Evolutionary conservation across 1,140 invertebrate species (phyloP), one percentile per base, ranked within the genome.

Genomic region (Drosophila pandora): DNA sequence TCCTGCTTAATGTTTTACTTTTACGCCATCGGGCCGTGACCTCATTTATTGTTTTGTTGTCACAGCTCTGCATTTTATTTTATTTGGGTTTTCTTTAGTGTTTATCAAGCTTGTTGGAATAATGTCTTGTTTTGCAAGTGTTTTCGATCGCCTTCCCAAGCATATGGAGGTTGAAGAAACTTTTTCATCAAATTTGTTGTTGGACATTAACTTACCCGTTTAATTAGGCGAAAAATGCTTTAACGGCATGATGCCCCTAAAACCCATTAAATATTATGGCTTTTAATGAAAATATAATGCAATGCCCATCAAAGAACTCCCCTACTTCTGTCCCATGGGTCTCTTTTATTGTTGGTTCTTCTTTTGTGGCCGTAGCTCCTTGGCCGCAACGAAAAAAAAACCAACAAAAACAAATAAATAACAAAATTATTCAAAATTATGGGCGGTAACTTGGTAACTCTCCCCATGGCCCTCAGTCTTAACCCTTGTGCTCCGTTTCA

Each of bases 201-300:
- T 21, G 1, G 30, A 17, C 30, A 55, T 32, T 47, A 39, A 48
- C 56, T 68, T 30, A 39, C 57, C 62, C 49, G 54, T 62, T 83
- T 82, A 83, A 79, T 79, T 79, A 75, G 60, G 37, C 72, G 57
- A 39, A 45, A 68, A 79, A 55, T 43, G 48, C 41, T 72, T 78
- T 74, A 62, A 55, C 49, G 50, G 52, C 45, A 57, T 52, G 8
- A 17, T 39, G 34, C 32, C 13, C 48, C 39, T 32, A 76, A 73
- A 63, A 50, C 47, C 73, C 61, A 85, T 85, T 80, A 81, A 81
- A 87, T 74, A 74, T 64, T 64, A 68, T 71, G 45, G 58, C 53
- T 82, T 87, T 85, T 85, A 85, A 85, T 85, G 82, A 87, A 85
- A 85, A 85, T 85, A 87, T 85, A 85, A 82, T 85, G 70, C 72